A percentile compares a stretch with the other conserved stretches of the same genome.
phyloP scores from a whole-genome alignment of 2,888 invertebrate genomes.

The Yponomeuta cagnagella region DNA sequence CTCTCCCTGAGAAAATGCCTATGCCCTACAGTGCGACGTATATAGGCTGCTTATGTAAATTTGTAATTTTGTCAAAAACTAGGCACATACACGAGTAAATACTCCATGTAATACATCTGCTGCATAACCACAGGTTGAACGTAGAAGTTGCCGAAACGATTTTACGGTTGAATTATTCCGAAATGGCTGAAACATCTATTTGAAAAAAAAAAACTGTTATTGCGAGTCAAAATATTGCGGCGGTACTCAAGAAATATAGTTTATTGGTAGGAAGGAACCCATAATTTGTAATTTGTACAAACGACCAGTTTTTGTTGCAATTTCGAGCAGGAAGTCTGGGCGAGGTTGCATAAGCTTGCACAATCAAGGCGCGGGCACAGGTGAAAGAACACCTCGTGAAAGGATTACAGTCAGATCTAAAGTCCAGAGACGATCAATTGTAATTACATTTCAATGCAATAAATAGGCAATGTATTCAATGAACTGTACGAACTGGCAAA shows the following conservation, averaged over 20 bases:
- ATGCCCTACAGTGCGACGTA: too few species aligned
- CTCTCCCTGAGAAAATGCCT: too few species aligned
- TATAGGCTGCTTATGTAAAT: too few species aligned
- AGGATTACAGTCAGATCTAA: constrained; percentile 12
- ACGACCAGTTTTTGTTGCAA: background rate
- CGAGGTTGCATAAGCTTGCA: constrained; percentile 19
- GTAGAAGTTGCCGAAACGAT: background rate
- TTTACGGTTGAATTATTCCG: background rate
- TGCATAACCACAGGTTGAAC: background rate
- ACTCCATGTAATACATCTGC: background rate
- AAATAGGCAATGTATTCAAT: too few species aligned
- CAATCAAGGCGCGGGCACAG: constrained; percentile 13
- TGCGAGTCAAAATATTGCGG: too few species aligned
- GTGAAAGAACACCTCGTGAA: constrained; percentile 20
- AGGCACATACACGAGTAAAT: too few species aligned
- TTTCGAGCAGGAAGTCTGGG: constrained; percentile 18
- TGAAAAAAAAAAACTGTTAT: background rate
- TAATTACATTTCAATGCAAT: too few species aligned
- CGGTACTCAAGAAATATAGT: too few species aligned
- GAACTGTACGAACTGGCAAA: too few species aligned
- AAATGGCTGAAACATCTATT: background rate
- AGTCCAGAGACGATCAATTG: background rate
- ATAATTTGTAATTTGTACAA: too few species aligned
- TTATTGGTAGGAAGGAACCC: too few species aligned
- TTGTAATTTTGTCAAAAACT: too few species aligned